Evolutionary conservation across 2,888 invertebrate species (phyloP).

Genomic region (Xanthia icteritia): DNA sequence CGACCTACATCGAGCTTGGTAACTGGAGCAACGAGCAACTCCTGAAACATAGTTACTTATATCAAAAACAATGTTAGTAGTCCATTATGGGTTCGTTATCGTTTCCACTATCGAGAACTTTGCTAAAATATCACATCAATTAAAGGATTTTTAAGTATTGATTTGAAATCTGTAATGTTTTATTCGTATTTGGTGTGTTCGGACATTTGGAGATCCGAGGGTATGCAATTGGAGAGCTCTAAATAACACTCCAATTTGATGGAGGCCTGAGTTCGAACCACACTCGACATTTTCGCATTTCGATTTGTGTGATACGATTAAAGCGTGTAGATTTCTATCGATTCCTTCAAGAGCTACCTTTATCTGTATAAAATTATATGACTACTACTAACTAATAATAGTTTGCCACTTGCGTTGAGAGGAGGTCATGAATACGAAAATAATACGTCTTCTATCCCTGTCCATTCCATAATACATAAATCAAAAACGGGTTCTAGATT

Average conservation of each 20-base stretch:
- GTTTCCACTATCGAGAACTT: neutral
- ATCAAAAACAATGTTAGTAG: constrained; percentile 1
- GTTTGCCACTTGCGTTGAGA: neutral
- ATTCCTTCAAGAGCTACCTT: neutral
- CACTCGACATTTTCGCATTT: constrained; percentile 14
- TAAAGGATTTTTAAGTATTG: neutral
- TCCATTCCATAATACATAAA: neutral
- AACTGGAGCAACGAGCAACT: constrained; percentile 36
- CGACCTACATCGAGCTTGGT: constrained; percentile 28
- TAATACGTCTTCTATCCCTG: neutral
- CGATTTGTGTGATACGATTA: constrained; percentile 12
- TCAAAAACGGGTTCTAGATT: neutral
- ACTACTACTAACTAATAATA: neutral
- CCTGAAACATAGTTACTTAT: constrained; percentile 14
- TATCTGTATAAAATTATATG: neutral
- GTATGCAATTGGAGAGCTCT: constrained; percentile 33
- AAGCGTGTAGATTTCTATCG: neutral
- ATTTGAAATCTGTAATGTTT: neutral
- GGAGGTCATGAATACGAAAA: constrained; percentile 16
- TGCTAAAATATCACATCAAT: neutral
- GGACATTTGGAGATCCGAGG: constrained; percentile 9
- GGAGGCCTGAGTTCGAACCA: constrained; percentile 10
- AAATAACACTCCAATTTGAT: constrained; percentile 46
- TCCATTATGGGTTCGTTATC: constrained; percentile 31
- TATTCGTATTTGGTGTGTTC: neutral